Evolutionary conservation across 2,113 vertebrate genomes (phyloP), one percentile per base, ranked within the genome.

Genomic region (Daubentonia madagascariensis): DNA sequence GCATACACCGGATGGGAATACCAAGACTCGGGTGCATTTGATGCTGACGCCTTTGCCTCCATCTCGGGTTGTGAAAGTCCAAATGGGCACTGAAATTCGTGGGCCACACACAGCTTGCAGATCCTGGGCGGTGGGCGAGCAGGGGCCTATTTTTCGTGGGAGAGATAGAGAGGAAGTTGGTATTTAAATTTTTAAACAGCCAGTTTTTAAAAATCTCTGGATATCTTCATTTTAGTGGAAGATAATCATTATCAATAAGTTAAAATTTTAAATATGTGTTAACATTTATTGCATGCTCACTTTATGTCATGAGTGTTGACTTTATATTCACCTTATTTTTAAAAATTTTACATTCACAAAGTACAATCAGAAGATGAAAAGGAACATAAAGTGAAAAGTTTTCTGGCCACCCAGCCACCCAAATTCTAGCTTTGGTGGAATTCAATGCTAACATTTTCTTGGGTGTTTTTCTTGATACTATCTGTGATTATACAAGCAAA

Each of bases 1-100:
- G 98, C 57, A 4, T 99, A 99, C 3, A 99, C 97, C 0, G 98
- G 98, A 48, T 99, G 99, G 40, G 92, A 98, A 96, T 99, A 99
- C 99, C 99, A 99, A 0, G 98, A 98, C 91, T 98, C 95, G 0
- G 95, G 0, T 0, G 97, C 70, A 12, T 83, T 96, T 25, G 98
- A 13, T 5, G 87, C 75, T 32, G 98, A 98, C 45, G 95, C 76
- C 98, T 98, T 30, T 0, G 61, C 11, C 1, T 25, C 61, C 25
- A 30, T 63, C 61, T 63, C 11, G 3, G 61, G 30, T 4, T 63
- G 8, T 12, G 25, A 63, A 30, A 63, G 28, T 63, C 28, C 11
- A 12, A 63, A 28, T 12, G 28, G 25, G 28, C 61, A 30, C 61
- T 4, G 0, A 63, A 30, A 25, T 97, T 98, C 85, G 50, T 80